Evolutionary conservation across 2,888 invertebrate genomes (phyloP), one percentile per base, ranked within the genome.

Genomic region (Kuschelorhynchus macadamiae): DNA sequence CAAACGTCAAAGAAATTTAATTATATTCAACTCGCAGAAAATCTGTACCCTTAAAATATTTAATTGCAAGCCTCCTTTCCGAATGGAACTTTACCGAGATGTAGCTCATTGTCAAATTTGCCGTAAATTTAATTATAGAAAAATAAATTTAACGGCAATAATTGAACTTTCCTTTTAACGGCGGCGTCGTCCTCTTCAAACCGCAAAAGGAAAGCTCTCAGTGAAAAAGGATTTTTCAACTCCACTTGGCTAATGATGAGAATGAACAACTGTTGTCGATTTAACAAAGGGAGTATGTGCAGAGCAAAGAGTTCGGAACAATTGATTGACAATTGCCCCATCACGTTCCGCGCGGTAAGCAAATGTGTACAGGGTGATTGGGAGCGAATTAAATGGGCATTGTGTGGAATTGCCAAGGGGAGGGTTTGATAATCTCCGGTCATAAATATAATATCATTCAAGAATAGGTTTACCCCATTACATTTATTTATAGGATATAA

Each of bases 311-410:
- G 63, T 41, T 25, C 56, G 53, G 36, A 53, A 59, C 72, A 71
- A 72, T 71, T 72, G 72, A 72, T 72, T 70, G 71, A 71, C 72
- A 72, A 72, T 71, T 70, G 65, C 67, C 67, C 70, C 65, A 55
- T 59, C 65, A 55, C 46, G 67, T 65, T 72, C 61, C 69, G 70
- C 70, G 57, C 50, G 33, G 63, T 65, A 68, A 70, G 70, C 70
- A 66, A 57, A 52, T 42, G 52, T 56, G 50, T 49, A 67, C 52
- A 49, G 47, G 59, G 59, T 41, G 50, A 52, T 62, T 44, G 52
- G 36, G 46, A 46, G 30, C 36, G 53, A 14, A 62, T 53, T 62
- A 53, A 44, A 53, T 12, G 17, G 16, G 44, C 20, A 62, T 62
- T 62, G 62, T 62, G 44, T 33, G 14, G 18, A 50, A 50, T 33